Percentiles rank a stretch among this genome's conserved stretches.
Conservation (phyloP, 2,888 invertebrate species). For the Noctua janthe region DNA sequence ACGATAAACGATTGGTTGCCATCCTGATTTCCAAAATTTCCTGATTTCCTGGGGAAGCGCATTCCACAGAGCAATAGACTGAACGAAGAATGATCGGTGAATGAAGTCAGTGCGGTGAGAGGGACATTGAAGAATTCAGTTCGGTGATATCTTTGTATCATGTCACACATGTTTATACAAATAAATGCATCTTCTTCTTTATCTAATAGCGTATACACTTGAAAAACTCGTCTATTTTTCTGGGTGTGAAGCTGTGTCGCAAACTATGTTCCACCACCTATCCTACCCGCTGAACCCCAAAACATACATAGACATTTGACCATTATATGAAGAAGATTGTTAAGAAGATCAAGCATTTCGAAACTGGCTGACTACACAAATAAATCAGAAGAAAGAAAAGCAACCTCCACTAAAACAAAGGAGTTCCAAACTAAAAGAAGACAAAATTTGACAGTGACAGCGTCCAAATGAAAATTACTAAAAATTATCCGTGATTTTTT, state of each 20-base stretch:
- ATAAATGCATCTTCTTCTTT: no score
- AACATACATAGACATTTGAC: not conserved
- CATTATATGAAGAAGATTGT: not conserved
- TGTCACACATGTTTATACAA: not conserved
- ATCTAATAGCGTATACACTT: not conserved
- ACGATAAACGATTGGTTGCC: no score
- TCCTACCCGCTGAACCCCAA: not conserved
- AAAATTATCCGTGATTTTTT: constrained; percentile 70
- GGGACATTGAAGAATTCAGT: no score
- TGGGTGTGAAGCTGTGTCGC: not conserved
- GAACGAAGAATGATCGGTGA: no score
- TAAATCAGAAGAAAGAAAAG: constrained; percentile 1
- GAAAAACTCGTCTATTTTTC: not conserved
- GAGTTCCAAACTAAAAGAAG: constrained; percentile 54
- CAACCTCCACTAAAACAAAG: constrained; percentile 9
- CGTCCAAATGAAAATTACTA: constrained; percentile 53
- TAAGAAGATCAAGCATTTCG: not conserved
- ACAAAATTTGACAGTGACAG: constrained; percentile 78
- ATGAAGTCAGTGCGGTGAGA: no score
- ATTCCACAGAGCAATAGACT: no score
- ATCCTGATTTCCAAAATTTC: no score
- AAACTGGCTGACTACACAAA: not conserved
- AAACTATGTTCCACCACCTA: not conserved
- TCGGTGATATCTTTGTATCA: no score
- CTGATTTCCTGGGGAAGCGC: no score